A percentile compares a stretch with the other conserved stretches of the same genome.
Evolutionary conservation across 2,888 invertebrate species (phyloP).

Genomic region (Aproaerema taeniolella): DNA sequence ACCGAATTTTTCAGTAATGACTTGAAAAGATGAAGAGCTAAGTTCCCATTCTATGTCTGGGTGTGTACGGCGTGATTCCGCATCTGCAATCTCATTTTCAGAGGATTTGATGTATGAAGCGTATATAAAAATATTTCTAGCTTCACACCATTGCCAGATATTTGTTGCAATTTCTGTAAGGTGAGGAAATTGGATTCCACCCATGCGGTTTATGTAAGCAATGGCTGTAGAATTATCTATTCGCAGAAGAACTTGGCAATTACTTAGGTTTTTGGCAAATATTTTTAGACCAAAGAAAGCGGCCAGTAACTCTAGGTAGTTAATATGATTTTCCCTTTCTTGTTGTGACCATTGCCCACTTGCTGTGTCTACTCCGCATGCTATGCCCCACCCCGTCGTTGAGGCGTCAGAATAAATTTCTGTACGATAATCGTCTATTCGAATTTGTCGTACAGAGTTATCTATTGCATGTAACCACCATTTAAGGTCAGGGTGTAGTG

Average conservation of each 20-base stretch:
- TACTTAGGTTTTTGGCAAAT: slow-evolving; percentile 18
- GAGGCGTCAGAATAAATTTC: slow-evolving; percentile 19
- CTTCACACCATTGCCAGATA: slow-evolving; percentile 12
- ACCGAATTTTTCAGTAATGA: not conserved
- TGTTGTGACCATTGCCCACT: slow-evolving; percentile 15
- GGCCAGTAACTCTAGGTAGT: slow-evolving; percentile 16
- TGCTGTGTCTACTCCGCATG: slow-evolving; percentile 12
- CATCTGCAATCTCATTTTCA: slow-evolving; percentile 14
- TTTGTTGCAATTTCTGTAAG: slow-evolving; percentile 1
- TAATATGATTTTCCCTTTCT: slow-evolving; percentile 17
- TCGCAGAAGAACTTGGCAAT: slow-evolving; percentile 7
- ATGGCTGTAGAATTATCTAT: slow-evolving; percentile 15
- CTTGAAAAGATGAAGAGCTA: not conserved
- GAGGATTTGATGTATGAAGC: slow-evolving; percentile 10
- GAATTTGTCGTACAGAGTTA: not conserved
- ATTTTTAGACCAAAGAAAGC: slow-evolving; percentile 21
- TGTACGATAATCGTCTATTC: not conserved
- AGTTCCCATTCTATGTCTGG: slow-evolving; percentile 16
- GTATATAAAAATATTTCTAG: not conserved
- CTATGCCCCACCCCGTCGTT: slow-evolving; percentile 19
- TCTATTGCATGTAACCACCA: not conserved
- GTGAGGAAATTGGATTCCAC: slow-evolving; percentile 12
- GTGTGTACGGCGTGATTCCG: slow-evolving; percentile 13
- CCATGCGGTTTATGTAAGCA: slow-evolving; percentile 14
- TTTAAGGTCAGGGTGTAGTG: not conserved